These are phyloP conservation scores for Steromphala cineraria DNA, from an alignment of 2,888 invertebrate genomes.

Conservation along the genomic window DNA sequence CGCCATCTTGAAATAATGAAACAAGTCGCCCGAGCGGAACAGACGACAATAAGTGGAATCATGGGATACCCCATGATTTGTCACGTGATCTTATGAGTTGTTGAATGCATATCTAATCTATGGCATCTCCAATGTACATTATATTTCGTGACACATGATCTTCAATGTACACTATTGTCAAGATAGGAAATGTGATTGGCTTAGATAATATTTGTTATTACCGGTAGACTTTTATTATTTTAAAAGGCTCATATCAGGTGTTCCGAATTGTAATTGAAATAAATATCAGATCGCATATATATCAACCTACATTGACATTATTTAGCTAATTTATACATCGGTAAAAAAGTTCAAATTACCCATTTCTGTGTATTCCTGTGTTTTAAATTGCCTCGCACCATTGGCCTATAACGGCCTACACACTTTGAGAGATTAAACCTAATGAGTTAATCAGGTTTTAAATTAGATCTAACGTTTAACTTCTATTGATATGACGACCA, in stretches of 20 bases:
- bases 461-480: no score
- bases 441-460: no score
- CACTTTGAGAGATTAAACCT: no score
- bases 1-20: constrained; percentile 11
- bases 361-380: no score
- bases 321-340: no score
- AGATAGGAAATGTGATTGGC: not conserved
- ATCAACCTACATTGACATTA: no score
- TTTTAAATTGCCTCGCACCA: no score
- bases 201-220: not conserved
- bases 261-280: not conserved
- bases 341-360: no score
- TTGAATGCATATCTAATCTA: not conserved
- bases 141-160: not conserved
- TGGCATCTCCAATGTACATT: not conserved
- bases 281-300: not conserved
- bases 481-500: no score
- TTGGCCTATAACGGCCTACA: no score
- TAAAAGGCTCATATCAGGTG: not conserved
- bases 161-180: not conserved
- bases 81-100: not conserved
- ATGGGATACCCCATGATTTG: not conserved
- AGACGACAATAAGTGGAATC: not conserved
- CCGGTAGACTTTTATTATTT: not conserved
- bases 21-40: not conserved